Evolutionary conservation across 2,888 invertebrate species (phyloP), one percentile per base, ranked within the genome.

Genomic region (Anarsia innoxiella): DNA sequence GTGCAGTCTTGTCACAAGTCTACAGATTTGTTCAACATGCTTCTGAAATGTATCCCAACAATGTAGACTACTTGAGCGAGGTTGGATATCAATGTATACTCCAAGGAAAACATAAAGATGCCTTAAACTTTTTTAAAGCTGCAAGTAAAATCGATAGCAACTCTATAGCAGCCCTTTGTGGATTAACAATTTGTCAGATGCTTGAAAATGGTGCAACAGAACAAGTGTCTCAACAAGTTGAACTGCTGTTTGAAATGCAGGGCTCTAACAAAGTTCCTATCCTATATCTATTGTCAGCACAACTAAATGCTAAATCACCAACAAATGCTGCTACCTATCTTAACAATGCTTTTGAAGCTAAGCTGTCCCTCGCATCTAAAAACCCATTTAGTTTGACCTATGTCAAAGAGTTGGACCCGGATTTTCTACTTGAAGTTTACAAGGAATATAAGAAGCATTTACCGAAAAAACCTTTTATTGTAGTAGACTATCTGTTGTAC

Each of bases 61-160:
- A 88, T 76, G 88, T 91, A 0, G 90, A 91, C 29, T 89, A 90
- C 54, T 86, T 95, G 55, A 90, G 92, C 31, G 96, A 96, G 69
- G 85, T 96, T 26, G 97, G 95, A 0, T 90, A 93, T 64, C 91
- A 96, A 55, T 89, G 90, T 50, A 78, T 93, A 15, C 73, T 95
- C 34, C 88, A 91, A 64, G 89, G 89, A 0, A 93, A 92, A 54
- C 77, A 88, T 10, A 91, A 90, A 56, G 96, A 97, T 48, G 94
- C 96, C 0, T 82, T 91, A 13, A 89, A 89, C 52, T 91, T 91
- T 60, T 95, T 92, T 65, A 90, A 91, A 53, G 90, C 89, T 34
- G 94, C 95, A 0, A 91, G 94, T 34, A 93, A 94, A 72, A 82
- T 94, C 9, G 94, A 97, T 59, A 94, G 94, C 51, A 91, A 93